These are phyloP conservation scores for Allobates femoralis DNA, from an alignment of 2,797 vertebrate species.

Conservation along the genomic window DNA sequence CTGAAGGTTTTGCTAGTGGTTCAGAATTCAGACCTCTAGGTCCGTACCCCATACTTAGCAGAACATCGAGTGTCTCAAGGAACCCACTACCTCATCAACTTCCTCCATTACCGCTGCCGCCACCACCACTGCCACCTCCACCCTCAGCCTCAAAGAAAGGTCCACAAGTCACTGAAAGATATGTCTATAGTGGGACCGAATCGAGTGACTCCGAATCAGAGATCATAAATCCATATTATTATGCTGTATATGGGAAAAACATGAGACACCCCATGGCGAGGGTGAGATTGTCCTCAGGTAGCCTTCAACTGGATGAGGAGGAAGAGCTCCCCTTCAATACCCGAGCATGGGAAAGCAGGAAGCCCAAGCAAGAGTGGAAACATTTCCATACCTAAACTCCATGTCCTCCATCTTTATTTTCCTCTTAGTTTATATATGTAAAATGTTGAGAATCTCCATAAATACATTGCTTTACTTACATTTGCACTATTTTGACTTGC, in stretches of 20 bases:
- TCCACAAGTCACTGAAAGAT: constrained; percentile 72
- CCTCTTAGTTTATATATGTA: neutral
- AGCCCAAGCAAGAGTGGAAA: constrained; percentile 48
- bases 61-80: constrained; percentile 67
- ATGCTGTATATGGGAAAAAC: constrained; percentile 78
- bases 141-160: constrained; percentile 66
- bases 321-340: constrained; percentile 75
- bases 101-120: constrained; percentile 55
- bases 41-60: constrained; percentile 85
- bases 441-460: neutral
- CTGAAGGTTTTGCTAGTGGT: constrained; percentile 76
- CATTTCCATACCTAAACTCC: constrained; percentile 33
- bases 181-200: constrained; percentile 76
- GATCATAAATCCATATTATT: constrained; percentile 84
- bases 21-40: constrained; percentile 91
- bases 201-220: constrained; percentile 92
- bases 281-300: constrained; percentile 89
- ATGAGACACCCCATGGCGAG: constrained; percentile 78
- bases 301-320: constrained; percentile 90
- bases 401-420: neutral
- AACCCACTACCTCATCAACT: constrained; percentile 69
- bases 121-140: constrained; percentile 63
- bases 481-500: neutral
- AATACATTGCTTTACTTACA: neutral
- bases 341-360: constrained; percentile 58